phyloP scores from a whole-genome alignment of 2,797 vertebrate species.

The Pantherophis vulpinus region DNA sequence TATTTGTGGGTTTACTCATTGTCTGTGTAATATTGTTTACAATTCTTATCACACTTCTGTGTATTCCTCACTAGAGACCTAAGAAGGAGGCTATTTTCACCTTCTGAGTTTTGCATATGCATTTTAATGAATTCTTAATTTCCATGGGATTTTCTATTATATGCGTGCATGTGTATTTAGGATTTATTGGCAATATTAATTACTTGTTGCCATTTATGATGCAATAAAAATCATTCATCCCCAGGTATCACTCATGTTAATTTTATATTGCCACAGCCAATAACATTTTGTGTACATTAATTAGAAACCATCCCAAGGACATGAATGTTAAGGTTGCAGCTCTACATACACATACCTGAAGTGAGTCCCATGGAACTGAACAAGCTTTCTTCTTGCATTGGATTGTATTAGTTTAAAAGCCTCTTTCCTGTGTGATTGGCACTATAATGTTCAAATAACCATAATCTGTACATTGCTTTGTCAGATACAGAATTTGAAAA shows the following conservation, averaged over 20 bases:
- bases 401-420: not conserved
- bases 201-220: constrained; percentile 12
- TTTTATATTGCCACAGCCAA: not conserved
- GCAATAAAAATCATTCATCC: constrained; percentile 6
- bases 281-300: constrained; percentile 1
- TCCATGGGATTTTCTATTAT: constrained; percentile 1
- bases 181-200: constrained; percentile 14
- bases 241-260: constrained; percentile 11
- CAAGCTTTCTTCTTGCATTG: not conserved
- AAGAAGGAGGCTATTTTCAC: no score
- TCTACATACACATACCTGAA: not conserved
- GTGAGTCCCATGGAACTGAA: not conserved
- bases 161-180: not conserved
- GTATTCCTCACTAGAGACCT: not conserved
- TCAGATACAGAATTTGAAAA: not conserved
- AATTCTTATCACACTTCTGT: not conserved
- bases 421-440: not conserved
- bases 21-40: not conserved
- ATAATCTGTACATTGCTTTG: not conserved
- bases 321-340: not conserved
- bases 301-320: constrained; percentile 3
- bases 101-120: not conserved
- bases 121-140: not conserved
- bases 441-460: not conserved
- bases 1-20: not conserved